Base-by-base conservation (phyloP, 2,888 invertebrate genomes). In the Cancer borealis region DNA sequence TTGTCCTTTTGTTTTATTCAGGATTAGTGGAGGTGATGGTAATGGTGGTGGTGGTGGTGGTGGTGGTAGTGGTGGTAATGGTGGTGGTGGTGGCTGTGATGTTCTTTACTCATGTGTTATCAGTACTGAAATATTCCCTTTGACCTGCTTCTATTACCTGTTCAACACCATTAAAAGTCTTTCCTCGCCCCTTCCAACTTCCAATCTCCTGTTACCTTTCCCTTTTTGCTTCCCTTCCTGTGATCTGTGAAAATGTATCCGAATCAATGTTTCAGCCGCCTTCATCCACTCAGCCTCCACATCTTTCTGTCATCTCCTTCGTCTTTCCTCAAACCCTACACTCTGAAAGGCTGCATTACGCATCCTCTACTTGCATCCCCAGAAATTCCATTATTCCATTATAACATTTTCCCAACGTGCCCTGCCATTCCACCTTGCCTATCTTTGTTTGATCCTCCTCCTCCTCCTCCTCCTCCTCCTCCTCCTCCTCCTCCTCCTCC, bases 391-490 rank as follows among this genome's bases (percentile, higher is more conserved):
- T 46, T 88, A 45, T 88, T n/a, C 46, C 88, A 14, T 54, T 90
- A 4, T 3, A 39, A 12, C 12, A 26, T 46, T 88, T 1, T 88
- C 30, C 21, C 39, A 21, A 3, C 88, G 3, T n/a, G 45, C 46
- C 39, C 46, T 21, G 39, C 88, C 88, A 14, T 88, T 46, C 46
- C 21, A 17, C 30, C 46, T 46, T 39, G 17, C 46, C 17, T 88
- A 17, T 73, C 45, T 45, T 26, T 89, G 30, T 92, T 39, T 88
- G 79, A 66, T 47, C 89, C 26, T 92, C 46, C 46, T 46, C 46
- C 39, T 88, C 88, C 46, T 49, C 90, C 39, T 46, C 46, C 46
- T 46, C 88, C 88, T 47, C 89, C 26, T 92, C 46, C 46, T 46
- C 46, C 39, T 88, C 88, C 46, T 49, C 90, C 39, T 46, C 46